phyloP scores from a whole-genome alignment of 2,797 vertebrate species.

The Sebastes vulpes region DNA sequence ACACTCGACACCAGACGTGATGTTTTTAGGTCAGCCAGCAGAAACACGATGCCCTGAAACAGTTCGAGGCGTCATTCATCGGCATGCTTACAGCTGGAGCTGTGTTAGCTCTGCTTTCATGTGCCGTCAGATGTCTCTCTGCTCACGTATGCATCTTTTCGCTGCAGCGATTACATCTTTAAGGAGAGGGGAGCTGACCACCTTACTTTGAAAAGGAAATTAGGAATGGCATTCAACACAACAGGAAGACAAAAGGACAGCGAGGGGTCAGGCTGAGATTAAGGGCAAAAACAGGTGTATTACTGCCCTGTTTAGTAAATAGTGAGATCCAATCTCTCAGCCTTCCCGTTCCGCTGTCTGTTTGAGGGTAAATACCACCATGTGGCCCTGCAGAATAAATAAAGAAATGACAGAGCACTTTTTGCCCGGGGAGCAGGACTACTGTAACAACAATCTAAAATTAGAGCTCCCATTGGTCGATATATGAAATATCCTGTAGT shows the following conservation, averaged over 20 bases:
- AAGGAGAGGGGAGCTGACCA: neutral
- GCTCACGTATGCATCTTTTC: neutral
- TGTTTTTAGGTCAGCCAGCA: slow-evolving; percentile 27
- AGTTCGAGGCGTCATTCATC: slow-evolving; percentile 5
- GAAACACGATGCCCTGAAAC: slow-evolving; percentile 24
- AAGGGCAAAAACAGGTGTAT: slow-evolving; percentile 72
- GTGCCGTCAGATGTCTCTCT: neutral
- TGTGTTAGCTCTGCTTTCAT: neutral
- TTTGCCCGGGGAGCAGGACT: slow-evolving; percentile 28
- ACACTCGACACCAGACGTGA: neutral
- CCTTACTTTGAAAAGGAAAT: slow-evolving; percentile 6
- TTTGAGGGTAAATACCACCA: slow-evolving; percentile 77
- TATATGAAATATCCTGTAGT: slow-evolving; percentile 49
- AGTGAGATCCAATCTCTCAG: slow-evolving; percentile 57
- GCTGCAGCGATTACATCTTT: slow-evolving; percentile 20
- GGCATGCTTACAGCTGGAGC: slow-evolving; percentile 16
- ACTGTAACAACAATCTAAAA: slow-evolving; percentile 47
- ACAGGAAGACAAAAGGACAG: slow-evolving; percentile 47
- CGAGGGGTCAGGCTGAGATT: slow-evolving; percentile 54
- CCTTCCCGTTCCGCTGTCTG: slow-evolving; percentile 57
- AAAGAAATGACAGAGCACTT: slow-evolving; percentile 51
- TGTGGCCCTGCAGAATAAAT: slow-evolving; percentile 69
- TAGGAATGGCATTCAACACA: slow-evolving; percentile 19
- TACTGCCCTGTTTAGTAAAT: slow-evolving; percentile 72
- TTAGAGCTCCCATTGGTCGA: slow-evolving; percentile 36